These are phyloP conservation scores for Cebidichthys violaceus DNA, from an alignment of 2,113 vertebrate species.

Conservation along the genomic window DNA sequence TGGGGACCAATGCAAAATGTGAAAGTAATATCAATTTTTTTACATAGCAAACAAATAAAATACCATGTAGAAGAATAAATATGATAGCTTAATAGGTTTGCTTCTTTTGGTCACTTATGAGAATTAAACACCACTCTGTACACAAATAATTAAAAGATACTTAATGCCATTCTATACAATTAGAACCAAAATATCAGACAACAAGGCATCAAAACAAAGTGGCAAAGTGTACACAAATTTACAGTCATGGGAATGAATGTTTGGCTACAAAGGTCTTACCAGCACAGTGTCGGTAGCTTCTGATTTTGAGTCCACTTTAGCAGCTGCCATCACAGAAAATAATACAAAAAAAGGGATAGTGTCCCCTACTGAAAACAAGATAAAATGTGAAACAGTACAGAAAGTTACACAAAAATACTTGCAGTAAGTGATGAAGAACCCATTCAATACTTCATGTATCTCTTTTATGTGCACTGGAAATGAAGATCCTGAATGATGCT, in stretches of 20 bases:
- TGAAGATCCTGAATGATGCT: slow-evolving; percentile 40
- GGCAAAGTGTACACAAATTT: neutral
- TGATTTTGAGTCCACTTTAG: slow-evolving; percentile 43
- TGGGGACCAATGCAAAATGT: neutral
- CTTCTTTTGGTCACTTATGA: neutral
- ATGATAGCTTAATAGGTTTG: neutral
- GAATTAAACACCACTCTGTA: neutral
- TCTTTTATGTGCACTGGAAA: neutral
- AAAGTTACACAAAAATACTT: slow-evolving; percentile 5
- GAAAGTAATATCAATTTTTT: neutral
- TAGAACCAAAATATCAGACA: neutral
- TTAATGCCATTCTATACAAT: neutral
- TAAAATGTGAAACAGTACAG: neutral
- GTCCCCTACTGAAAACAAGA: neutral
- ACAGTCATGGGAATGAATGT: neutral
- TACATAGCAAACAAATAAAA: neutral
- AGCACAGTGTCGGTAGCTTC: slow-evolving; percentile 21
- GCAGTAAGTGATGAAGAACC: neutral
- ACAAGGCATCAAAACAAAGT: neutral
- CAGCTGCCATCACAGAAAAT: slow-evolving; percentile 38
- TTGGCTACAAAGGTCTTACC: slow-evolving; percentile 50
- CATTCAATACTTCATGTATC: neutral
- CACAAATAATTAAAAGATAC: neutral
- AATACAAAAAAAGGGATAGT: neutral
- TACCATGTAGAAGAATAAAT: neutral